These are phyloP conservation scores for Eilema griseolum DNA, from an alignment of 2,888 invertebrate species.

Conservation along the genomic window DNA sequence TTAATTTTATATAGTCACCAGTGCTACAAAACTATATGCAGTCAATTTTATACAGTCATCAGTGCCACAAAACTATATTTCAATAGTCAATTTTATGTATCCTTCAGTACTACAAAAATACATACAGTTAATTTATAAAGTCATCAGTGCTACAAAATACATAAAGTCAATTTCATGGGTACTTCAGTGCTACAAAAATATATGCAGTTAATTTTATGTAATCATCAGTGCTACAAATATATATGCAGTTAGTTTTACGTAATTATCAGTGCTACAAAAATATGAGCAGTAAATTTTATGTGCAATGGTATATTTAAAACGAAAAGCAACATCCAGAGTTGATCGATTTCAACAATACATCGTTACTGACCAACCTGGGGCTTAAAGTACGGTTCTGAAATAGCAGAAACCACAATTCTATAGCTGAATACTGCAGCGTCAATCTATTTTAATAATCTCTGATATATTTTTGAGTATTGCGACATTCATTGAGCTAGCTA, in stretches of 20 bases:
- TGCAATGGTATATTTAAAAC: slow-evolving; percentile 15
- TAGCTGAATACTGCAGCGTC: background rate
- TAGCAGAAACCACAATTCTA: background rate
- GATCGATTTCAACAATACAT: slow-evolving; percentile 23
- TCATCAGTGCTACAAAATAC: background rate
- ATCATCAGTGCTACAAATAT: background rate
- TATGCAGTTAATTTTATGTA: background rate
- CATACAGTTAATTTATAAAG: background rate
- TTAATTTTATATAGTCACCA: background rate
- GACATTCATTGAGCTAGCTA: too few species aligned
- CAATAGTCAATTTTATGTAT: background rate
- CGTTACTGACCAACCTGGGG: slow-evolving; percentile 13
- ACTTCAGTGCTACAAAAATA: background rate
- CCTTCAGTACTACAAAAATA: background rate
- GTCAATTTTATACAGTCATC: slow-evolving; percentile 7
- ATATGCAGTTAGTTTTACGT: slow-evolving; percentile 1
- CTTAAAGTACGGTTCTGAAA: slow-evolving; percentile 15
- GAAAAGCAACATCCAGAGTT: slow-evolving; percentile 15
- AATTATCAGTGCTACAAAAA: slow-evolving; percentile 1
- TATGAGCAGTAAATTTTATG: slow-evolving; percentile 8
- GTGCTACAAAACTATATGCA: background rate
- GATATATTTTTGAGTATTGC: too few species aligned
- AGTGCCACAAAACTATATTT: slow-evolving; percentile 5
- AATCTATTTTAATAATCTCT: background rate
- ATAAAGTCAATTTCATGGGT: background rate